phyloP scores from a whole-genome alignment of 2,888 invertebrate genomes.

The Euzophera pinguis region DNA sequence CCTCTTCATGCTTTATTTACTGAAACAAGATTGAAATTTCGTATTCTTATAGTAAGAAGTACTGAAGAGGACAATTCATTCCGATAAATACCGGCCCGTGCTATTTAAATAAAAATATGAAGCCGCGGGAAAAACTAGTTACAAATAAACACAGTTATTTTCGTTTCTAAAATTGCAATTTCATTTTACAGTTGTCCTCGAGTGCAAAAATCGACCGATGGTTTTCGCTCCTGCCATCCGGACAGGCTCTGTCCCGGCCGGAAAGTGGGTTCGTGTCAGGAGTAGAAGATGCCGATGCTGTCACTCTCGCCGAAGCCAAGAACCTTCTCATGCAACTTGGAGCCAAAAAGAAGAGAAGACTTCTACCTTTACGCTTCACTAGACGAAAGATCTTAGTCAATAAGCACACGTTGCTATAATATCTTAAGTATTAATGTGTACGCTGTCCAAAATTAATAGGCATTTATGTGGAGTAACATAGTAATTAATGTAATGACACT shows the following conservation, averaged over 20 bases:
- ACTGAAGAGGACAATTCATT: no score
- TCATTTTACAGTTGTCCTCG: slow-evolving; percentile 82
- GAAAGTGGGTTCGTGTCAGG: slow-evolving; percentile 89
- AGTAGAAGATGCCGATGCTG: slow-evolving; percentile 79
- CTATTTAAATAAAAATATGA: no score
- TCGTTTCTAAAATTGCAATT: neutral
- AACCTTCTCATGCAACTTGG: slow-evolving; percentile 84
- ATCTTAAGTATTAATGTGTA: slow-evolving; percentile 17
- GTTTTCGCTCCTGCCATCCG: slow-evolving; percentile 85
- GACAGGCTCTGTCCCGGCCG: slow-evolving; percentile 83
- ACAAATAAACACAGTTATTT: neutral
- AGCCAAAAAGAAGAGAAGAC: slow-evolving; percentile 84
- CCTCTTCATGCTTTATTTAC: no score
- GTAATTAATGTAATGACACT: no score
- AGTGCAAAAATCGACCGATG: slow-evolving; percentile 89
- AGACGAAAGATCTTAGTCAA: slow-evolving; percentile 85
- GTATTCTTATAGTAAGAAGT: no score
- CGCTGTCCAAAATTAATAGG: slow-evolving; percentile 31
- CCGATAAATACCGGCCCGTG: no score
- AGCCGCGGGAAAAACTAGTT: no score
- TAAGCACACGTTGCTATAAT: slow-evolving; percentile 64
- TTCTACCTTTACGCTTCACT: slow-evolving; percentile 84
- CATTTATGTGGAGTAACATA: no score
- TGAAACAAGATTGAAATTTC: no score
- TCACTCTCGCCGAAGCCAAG: slow-evolving; percentile 83